phyloP scores from a whole-genome alignment of 2,888 invertebrate species.

The Rotaria macrura region DNA sequence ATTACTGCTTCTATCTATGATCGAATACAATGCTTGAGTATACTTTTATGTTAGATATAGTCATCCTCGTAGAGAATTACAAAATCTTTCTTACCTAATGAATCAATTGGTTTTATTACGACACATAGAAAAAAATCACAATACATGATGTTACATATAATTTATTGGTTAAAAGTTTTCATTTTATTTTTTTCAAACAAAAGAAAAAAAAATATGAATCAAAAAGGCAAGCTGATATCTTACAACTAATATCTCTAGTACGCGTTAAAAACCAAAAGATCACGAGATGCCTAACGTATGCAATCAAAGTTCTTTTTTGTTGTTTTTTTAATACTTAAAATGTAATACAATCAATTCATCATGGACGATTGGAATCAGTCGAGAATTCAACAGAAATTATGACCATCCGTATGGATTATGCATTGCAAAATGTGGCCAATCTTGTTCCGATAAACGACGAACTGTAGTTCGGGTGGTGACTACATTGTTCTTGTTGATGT shows the following conservation, averaged over 20 bases:
- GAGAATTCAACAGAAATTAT: background rate
- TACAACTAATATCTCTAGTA: background rate
- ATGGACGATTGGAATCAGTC: background rate
- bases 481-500: background rate
- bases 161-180: background rate
- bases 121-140: too few species aligned
- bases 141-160: too few species aligned
- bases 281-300: background rate
- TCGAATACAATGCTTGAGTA: too few species aligned
- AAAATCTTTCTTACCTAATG: too few species aligned
- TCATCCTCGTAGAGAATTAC: too few species aligned
- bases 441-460: slow-evolving; percentile 2
- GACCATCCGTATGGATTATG: background rate
- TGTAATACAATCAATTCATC: background rate
- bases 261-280: background rate
- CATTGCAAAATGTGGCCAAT: background rate
- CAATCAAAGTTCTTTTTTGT: background rate
- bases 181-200: background rate
- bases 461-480: background rate
- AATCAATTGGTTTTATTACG: too few species aligned
- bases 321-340: background rate
- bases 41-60: too few species aligned
- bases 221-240: background rate
- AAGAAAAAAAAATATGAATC: background rate
- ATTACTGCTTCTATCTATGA: too few species aligned